phyloP scores from a whole-genome alignment of 2,113 vertebrate genomes.

The Garra rufa region DNA sequence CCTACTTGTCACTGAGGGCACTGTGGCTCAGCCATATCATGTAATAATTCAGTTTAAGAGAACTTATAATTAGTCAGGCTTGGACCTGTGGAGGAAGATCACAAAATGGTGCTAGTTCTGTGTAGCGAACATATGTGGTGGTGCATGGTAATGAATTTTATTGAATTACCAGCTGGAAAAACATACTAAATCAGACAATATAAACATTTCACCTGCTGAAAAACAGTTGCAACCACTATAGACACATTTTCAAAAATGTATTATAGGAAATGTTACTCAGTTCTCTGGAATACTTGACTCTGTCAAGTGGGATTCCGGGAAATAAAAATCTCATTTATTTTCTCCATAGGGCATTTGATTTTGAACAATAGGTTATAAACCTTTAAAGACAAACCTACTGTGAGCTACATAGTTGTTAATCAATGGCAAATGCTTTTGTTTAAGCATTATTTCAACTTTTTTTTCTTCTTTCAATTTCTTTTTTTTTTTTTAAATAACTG shows the following conservation, averaged over 20 bases:
- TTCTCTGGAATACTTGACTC: neutral
- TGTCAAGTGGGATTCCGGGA: neutral
- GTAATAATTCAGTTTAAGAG: slow-evolving; percentile 27
- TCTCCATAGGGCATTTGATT: neutral
- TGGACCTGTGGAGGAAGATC: slow-evolving; percentile 25
- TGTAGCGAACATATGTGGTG: neutral
- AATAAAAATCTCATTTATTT: neutral
- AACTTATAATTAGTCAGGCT: slow-evolving; percentile 31
- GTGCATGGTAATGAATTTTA: slow-evolving; percentile 19
- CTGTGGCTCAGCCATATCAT: slow-evolving; percentile 22
- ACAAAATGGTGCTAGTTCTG: slow-evolving; percentile 22
- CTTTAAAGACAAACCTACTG: neutral
- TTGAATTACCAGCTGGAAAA: neutral
- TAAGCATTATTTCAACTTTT: neutral
- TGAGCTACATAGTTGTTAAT: neutral
- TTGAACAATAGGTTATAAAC: neutral
- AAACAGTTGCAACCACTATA: neutral
- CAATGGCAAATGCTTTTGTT: neutral
- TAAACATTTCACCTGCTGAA: neutral
- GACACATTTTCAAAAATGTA: neutral
- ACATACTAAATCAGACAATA: neutral
- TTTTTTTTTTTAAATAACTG: neutral
- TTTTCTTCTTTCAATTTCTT: no score
- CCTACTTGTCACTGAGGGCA: slow-evolving; percentile 18
- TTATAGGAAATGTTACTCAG: neutral